Evolutionary conservation across 2,888 invertebrate genomes (phyloP).

Genomic region (Malthinus seriepunctatus): DNA sequence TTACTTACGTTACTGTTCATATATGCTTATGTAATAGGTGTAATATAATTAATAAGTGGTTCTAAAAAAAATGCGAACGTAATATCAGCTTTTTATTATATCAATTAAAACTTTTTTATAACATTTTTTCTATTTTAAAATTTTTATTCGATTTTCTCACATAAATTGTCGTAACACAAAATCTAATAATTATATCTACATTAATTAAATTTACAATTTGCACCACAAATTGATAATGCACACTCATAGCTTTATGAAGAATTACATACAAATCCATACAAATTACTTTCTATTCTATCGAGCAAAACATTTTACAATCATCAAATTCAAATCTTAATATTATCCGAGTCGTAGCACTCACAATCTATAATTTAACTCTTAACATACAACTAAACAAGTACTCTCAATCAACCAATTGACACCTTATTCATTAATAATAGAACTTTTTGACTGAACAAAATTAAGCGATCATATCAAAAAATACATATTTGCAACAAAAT

Average conservation of each 20-base stretch:
- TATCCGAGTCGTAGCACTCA: constrained; percentile 10
- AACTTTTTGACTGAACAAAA: constrained; percentile 40
- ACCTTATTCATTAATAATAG: constrained; percentile 49
- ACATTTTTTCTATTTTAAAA: constrained; percentile 42
- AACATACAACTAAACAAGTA: constrained; percentile 35
- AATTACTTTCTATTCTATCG: constrained; percentile 30
- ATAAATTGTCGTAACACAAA: constrained; percentile 39
- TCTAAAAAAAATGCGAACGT: neutral
- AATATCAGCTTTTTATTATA: constrained; percentile 19
- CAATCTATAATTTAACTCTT: constrained; percentile 19
- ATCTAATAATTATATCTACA: constrained; percentile 31
- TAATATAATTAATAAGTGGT: no score
- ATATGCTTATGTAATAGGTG: no score
- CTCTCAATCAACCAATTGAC: constrained; percentile 43
- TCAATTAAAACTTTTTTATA: constrained; percentile 23
- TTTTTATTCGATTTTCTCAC: constrained; percentile 43
- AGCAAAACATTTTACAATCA: constrained; percentile 28
- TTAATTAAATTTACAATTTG: constrained; percentile 33
- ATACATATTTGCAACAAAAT: constrained; percentile 32
- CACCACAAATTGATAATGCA: constrained; percentile 29
- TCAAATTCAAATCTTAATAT: constrained; percentile 15
- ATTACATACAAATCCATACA: constrained; percentile 33
- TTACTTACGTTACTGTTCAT: no score
- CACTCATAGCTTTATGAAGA: constrained; percentile 36
- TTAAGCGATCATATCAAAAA: constrained; percentile 36